Conservation (phyloP, 1,140 invertebrate genomes). For the Palaemon carinicauda region DNA sequence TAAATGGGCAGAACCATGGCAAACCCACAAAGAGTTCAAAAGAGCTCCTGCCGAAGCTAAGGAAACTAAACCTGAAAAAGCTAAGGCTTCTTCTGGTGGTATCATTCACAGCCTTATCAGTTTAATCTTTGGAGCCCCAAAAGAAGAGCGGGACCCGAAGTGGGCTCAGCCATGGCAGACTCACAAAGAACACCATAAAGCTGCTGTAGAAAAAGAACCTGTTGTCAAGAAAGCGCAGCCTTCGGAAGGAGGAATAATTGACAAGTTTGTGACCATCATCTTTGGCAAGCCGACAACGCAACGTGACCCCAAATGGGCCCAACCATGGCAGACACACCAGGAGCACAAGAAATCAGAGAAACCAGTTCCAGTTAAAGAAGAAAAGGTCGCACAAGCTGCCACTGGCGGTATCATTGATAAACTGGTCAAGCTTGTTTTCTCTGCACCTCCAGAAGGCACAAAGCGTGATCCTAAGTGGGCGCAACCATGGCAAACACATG, state of each 20-base stretch:
- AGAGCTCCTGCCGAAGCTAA: not conserved
- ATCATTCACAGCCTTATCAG: slow-evolving; percentile 39
- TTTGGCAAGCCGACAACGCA: no score
- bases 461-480: slow-evolving; percentile 38
- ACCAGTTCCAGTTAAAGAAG: no score
- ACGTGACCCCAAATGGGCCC: not conserved
- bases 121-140: slow-evolving; percentile 29
- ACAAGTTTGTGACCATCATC: not conserved
- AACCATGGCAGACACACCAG: not conserved
- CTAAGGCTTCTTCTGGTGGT: not conserved
- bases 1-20: slow-evolving; percentile 50
- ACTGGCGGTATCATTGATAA: not conserved
- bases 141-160: slow-evolving; percentile 25
- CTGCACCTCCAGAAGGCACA: not conserved
- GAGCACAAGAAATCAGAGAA: not conserved
- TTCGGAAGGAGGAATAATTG: not conserved
- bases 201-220: not conserved
- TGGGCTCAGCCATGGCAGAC: slow-evolving; percentile 52
- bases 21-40: slow-evolving; percentile 18
- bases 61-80: not conserved
- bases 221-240: not conserved
- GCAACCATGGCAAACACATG: slow-evolving; percentile 40
- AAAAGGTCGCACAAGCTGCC: no score
- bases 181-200: slow-evolving; percentile 16
- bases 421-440: not conserved